Evolutionary conservation across 2,888 invertebrate genomes (phyloP).

Genomic region (Sepioteuthis lessoniana): DNA sequence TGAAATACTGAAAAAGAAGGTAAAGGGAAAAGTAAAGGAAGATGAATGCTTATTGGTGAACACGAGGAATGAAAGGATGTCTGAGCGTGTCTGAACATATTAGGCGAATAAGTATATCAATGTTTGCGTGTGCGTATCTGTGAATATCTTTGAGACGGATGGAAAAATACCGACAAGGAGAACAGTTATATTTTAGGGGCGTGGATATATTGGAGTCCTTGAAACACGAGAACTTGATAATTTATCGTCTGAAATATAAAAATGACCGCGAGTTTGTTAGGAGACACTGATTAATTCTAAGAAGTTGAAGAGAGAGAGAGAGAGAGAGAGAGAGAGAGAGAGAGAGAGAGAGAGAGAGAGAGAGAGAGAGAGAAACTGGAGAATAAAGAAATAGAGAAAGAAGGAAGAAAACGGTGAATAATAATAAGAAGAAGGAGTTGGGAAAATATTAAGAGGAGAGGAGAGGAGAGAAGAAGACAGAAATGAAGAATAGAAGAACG

Average conservation of each 20-base stretch:
- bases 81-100: not conserved
- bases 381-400: not conserved
- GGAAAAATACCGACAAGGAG: too few relatives aligned
- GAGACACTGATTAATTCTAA: not conserved
- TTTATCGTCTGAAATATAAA: not conserved
- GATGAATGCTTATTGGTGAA: not conserved
- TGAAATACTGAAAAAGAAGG: not conserved
- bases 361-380: not conserved
- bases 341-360: not conserved
- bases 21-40: not conserved
- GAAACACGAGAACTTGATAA: not conserved
- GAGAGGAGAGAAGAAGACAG: too few relatives aligned
- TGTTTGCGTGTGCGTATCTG: not conserved
- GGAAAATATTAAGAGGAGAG: too few relatives aligned
- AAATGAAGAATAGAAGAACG: too few relatives aligned
- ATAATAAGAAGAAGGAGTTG: not conserved
- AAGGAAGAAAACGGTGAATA: not conserved
- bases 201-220: not conserved
- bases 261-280: not conserved
- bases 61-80: not conserved
- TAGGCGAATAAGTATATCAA: not conserved
- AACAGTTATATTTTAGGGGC: too few relatives aligned
- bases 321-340: not conserved
- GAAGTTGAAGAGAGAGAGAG: not conserved
- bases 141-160: too few relatives aligned